A percentile compares a stretch with the other conserved stretches of the same genome.
Evolutionary conservation across 2,888 invertebrate species (phyloP).

Genomic region (Xylota segnis): DNA sequence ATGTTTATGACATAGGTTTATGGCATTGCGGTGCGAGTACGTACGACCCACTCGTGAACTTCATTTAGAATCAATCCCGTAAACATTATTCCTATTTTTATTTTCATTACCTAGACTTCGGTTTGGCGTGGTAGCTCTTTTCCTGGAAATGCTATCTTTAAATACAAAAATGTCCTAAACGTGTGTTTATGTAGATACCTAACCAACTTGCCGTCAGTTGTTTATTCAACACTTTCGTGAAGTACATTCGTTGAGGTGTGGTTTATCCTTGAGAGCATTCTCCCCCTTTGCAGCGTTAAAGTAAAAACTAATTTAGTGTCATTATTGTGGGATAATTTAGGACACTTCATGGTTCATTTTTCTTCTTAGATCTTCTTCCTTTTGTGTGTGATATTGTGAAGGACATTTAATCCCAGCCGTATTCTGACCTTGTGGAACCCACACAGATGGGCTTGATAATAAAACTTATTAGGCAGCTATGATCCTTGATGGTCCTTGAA

Average conservation of each 20-base stretch:
- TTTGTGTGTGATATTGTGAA: neutral
- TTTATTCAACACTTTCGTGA: neutral
- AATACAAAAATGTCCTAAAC: neutral
- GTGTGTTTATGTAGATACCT: no score
- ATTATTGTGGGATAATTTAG: neutral
- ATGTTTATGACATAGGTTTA: no score
- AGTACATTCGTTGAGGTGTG: neutral
- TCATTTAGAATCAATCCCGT: neutral
- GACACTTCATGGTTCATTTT: neutral
- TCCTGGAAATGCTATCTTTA: neutral
- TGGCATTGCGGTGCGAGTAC: no score
- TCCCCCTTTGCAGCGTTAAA: neutral
- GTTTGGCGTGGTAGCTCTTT: neutral
- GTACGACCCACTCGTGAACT: no score
- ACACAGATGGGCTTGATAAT: slow-evolving; percentile 1
- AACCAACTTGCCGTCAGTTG: neutral
- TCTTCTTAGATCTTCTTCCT: neutral
- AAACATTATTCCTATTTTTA: neutral
- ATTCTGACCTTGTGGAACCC: neutral
- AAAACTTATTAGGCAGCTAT: neutral
- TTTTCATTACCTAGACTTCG: neutral
- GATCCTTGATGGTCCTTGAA: slow-evolving; percentile 19
- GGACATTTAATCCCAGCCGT: neutral
- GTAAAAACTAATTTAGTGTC: slow-evolving; percentile 1
- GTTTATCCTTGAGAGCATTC: neutral